phyloP scores from a whole-genome alignment of 1,140 invertebrate species.

The Cyphomyrmex costatus region DNA sequence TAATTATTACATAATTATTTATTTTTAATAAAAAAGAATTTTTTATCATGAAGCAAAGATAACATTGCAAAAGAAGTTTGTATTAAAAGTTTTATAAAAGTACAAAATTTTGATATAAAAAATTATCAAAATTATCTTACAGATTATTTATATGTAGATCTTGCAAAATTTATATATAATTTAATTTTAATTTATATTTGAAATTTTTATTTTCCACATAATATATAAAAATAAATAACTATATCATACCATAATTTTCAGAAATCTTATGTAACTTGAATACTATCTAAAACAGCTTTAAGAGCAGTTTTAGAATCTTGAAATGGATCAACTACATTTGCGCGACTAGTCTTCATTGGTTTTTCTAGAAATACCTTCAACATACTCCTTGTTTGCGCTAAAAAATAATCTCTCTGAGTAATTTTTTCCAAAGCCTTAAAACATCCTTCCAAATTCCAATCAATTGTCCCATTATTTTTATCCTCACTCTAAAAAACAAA shows the following conservation, averaged over 20 bases:
- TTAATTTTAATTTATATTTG: slow-evolving; percentile 35
- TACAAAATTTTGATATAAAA: slow-evolving; percentile 37
- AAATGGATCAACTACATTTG: slow-evolving; percentile 80
- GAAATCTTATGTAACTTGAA: slow-evolving; percentile 75
- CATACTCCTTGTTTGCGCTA: slow-evolving; percentile 86
- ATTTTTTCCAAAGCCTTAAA: slow-evolving; percentile 88
- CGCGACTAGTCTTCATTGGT: slow-evolving; percentile 81
- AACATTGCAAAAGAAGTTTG: slow-evolving; percentile 2
- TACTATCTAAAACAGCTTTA: slow-evolving; percentile 75
- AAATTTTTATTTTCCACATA: slow-evolving; percentile 49
- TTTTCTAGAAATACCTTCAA: slow-evolving; percentile 88
- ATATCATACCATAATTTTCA: slow-evolving; percentile 43
- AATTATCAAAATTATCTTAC: slow-evolving; percentile 43
- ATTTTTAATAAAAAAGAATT: slow-evolving; percentile 10
- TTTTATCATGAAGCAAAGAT: neutral
- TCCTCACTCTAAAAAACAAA: slow-evolving; percentile 87
- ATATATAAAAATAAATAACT: slow-evolving; percentile 71
- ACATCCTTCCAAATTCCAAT: slow-evolving; percentile 89
- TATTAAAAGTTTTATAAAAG: slow-evolving; percentile 41
- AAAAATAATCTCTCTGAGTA: slow-evolving; percentile 86
- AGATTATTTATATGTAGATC: slow-evolving; percentile 25
- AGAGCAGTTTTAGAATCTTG: slow-evolving; percentile 82
- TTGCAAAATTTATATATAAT: slow-evolving; percentile 1
- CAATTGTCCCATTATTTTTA: slow-evolving; percentile 85
- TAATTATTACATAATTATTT: neutral